Evolutionary conservation across 1,140 invertebrate species (phyloP).

Genomic region (Hylyphantes graminicola): DNA sequence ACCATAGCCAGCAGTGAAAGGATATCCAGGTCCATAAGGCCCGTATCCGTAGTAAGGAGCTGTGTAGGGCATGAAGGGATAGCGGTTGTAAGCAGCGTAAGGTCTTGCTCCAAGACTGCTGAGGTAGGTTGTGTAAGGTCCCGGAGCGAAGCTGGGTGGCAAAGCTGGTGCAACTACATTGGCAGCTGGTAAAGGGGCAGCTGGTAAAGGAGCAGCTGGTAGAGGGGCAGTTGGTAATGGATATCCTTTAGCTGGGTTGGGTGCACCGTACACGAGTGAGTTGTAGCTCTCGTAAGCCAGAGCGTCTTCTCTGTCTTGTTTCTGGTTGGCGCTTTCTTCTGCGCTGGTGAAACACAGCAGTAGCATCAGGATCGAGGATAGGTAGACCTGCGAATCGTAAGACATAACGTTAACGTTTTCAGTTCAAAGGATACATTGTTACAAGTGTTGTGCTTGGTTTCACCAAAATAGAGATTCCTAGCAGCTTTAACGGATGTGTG

Average conservation of each 20-base stretch:
- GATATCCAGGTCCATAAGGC: background rate
- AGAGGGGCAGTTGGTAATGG: too few species aligned
- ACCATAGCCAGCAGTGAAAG: background rate
- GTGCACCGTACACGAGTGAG: conserved; percentile 18
- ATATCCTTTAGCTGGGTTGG: background rate
- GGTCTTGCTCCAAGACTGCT: conserved; percentile 11
- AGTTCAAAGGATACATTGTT: too few species aligned
- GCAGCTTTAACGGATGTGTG: too few species aligned
- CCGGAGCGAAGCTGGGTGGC: background rate
- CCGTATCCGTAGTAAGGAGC: conserved; percentile 21
- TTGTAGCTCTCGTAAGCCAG: conserved; percentile 28
- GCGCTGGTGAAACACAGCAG: background rate
- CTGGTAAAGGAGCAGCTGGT: too few species aligned
- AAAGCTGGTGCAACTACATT: background rate
- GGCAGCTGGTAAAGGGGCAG: too few species aligned
- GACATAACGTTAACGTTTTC: too few species aligned
- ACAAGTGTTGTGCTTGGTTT: too few species aligned
- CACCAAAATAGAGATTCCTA: too few species aligned
- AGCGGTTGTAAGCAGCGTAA: conserved; percentile 10
- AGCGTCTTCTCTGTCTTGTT: background rate
- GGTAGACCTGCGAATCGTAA: too few species aligned
- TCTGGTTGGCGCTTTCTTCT: background rate
- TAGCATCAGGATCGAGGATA: too few species aligned
- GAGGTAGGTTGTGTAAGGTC: conserved; percentile 19
- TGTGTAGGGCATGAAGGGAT: conserved; percentile 2